A percentile compares a stretch with the other conserved stretches of the same genome.
Evolutionary conservation across 2,888 invertebrate species (phyloP).

Genomic region (Lutraria lutraria): DNA sequence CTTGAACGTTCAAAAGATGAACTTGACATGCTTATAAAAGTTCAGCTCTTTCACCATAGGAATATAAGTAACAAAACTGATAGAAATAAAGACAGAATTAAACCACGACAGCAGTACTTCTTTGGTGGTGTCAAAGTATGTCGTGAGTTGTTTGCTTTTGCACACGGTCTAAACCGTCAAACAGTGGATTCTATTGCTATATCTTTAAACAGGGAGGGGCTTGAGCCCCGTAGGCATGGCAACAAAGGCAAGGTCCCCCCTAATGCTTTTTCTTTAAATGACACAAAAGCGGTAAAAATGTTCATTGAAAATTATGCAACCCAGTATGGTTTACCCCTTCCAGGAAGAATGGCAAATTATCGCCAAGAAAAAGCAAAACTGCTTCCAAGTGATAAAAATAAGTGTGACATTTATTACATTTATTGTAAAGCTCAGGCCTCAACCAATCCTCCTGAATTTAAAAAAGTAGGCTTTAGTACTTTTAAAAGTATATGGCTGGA

Average conservation of each 20-base stretch:
- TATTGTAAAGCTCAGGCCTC: neutral
- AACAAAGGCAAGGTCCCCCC: slow-evolving; percentile 3
- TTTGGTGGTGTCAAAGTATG: neutral
- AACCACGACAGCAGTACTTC: neutral
- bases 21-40: neutral
- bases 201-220: neutral
- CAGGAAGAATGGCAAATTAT: slow-evolving; percentile 5
- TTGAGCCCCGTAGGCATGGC: neutral
- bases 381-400: neutral
- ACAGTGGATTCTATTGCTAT: slow-evolving; percentile 11
- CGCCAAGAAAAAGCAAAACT: neutral
- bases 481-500: slow-evolving; percentile 6
- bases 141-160: neutral
- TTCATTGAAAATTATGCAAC: neutral
- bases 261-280: neutral
- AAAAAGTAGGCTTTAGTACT: neutral
- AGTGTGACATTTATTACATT: neutral
- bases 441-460: neutral
- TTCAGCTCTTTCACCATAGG: slow-evolving; percentile 3
- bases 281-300: neutral
- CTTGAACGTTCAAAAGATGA: neutral
- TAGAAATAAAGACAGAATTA: neutral
- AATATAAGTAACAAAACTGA: neutral
- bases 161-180: neutral
- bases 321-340: slow-evolving; percentile 1